phyloP scores from a whole-genome alignment of 2,113 vertebrate species.

The Lycaon pictus region DNA sequence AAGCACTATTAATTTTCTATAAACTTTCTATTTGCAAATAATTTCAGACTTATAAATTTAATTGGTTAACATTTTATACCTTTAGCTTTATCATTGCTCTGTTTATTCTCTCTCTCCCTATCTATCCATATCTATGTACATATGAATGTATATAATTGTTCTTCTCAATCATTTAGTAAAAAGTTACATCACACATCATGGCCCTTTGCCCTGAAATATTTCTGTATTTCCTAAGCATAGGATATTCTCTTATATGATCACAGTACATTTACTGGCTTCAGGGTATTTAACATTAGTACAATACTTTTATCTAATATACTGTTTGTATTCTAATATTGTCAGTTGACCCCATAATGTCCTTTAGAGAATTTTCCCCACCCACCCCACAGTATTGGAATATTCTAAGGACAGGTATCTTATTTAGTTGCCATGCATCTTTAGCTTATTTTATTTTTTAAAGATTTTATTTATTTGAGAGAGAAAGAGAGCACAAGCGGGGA shows the following conservation, averaged over 20 bases:
- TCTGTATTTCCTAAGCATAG: not conserved
- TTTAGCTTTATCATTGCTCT: not conserved
- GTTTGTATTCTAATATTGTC: not conserved
- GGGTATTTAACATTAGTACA: not conserved
- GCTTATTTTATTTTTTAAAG: not conserved
- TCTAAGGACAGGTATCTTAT: not conserved
- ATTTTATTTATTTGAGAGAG: too few species aligned
- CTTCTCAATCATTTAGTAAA: not conserved
- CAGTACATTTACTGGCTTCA: not conserved
- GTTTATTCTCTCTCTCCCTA: not conserved
- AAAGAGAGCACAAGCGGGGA: too few species aligned
- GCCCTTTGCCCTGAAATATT: not conserved
- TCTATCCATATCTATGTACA: not conserved
- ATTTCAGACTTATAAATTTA: not conserved
- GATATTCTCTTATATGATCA: not conserved
- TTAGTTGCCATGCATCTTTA: not conserved
- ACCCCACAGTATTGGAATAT: not conserved
- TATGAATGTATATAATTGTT: not conserved
- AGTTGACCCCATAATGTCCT: not conserved
- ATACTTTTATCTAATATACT: not conserved
- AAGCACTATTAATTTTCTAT: slow-evolving; percentile 74
- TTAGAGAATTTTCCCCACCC: not conserved
- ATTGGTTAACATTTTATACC: not conserved
- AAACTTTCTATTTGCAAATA: slow-evolving; percentile 1
- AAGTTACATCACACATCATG: not conserved